Conservation (phyloP, 2,113 vertebrate species). For the Rostratula benghalensis region DNA sequence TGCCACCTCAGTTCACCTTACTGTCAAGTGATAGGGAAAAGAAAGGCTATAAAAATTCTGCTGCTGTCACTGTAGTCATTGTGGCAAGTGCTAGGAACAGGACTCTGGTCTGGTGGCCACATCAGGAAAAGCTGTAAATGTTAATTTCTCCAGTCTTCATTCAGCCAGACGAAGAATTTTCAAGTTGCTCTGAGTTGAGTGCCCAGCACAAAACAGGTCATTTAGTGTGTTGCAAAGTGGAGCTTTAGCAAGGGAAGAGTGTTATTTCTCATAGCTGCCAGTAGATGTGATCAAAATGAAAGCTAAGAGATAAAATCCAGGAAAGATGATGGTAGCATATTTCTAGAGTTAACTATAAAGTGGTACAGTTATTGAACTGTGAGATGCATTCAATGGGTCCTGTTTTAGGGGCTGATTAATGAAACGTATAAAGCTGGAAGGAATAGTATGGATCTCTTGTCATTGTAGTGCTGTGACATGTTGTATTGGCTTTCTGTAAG, state of each 20-base stretch:
- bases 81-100: background rate
- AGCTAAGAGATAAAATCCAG: background rate
- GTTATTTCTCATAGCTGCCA: background rate
- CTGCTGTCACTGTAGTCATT: background rate
- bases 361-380: background rate
- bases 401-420: background rate
- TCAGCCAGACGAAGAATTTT: background rate
- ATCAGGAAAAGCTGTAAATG: background rate
- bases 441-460: background rate
- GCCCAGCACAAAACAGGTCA: background rate
- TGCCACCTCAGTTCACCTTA: background rate
- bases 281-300: background rate
- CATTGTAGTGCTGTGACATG: background rate
- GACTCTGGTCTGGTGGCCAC: background rate
- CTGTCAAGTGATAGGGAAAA: rapidly evolving
- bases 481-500: background rate
- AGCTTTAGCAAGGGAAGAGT: background rate
- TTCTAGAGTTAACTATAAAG: background rate
- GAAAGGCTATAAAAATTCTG: background rate
- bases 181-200: background rate
- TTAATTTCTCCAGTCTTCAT: background rate
- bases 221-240: background rate
- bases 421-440: background rate
- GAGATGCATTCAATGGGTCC: background rate
- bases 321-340: background rate